Evolutionary conservation across 2,113 vertebrate species (phyloP).

Genomic region (Podiceps cristatus): DNA sequence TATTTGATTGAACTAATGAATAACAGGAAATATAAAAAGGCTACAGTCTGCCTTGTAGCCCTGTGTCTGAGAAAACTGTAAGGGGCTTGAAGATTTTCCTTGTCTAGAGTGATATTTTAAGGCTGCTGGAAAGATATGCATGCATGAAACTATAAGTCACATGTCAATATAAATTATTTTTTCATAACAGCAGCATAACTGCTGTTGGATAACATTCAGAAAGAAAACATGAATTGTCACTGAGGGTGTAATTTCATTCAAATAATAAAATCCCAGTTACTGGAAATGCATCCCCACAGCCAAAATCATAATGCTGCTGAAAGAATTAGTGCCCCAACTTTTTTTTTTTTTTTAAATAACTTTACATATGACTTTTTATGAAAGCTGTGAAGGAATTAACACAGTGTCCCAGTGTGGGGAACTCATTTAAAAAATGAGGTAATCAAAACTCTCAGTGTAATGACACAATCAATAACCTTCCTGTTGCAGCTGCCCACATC

Average conservation of each 20-base stretch:
- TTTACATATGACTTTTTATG: neutral
- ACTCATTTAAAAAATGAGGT: neutral
- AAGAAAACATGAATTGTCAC: neutral
- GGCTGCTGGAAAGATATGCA: neutral
- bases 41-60: neutral
- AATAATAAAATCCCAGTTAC: neutral
- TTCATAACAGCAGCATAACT: neutral
- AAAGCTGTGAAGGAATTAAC: neutral
- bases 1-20: constrained; percentile 28
- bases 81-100: neutral
- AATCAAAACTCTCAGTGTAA: neutral
- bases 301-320: neutral
- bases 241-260: neutral
- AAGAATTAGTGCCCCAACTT: neutral
- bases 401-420: neutral
- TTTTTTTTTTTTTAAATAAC: neutral
- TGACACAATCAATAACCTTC: neutral
- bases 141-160: neutral
- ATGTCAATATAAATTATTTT: neutral
- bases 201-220: neutral
- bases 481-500: constrained; percentile 88
- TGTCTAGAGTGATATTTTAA: neutral
- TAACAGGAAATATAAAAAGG: neutral
- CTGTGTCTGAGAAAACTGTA: neutral
- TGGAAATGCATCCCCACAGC: neutral